These are phyloP conservation scores for Protobothrops mucrosquamatus DNA, from an alignment of 2,113 vertebrate genomes.

Conservation along the genomic window DNA sequence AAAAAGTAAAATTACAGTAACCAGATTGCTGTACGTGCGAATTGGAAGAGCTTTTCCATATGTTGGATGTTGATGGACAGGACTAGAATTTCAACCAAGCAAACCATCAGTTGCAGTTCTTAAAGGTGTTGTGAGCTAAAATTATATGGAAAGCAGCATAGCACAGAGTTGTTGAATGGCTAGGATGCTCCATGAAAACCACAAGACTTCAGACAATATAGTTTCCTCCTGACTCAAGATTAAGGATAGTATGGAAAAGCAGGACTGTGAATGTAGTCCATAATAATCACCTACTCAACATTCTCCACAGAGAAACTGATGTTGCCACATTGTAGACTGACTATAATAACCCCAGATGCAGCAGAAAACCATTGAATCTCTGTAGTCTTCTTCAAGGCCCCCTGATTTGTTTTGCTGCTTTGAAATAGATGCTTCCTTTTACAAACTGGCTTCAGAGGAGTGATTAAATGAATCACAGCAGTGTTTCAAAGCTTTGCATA, in stretches of 20 bases:
- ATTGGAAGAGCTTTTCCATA: not conserved
- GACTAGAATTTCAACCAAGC: not conserved
- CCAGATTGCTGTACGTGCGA: not conserved
- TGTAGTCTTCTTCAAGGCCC: not conserved
- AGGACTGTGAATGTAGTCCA: not conserved
- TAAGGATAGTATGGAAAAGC: not conserved
- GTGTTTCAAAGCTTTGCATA: not conserved
- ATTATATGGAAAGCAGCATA: not conserved
- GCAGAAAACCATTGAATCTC: not conserved
- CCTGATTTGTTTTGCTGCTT: not conserved
- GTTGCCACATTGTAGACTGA: not conserved
- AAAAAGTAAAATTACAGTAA: not conserved
- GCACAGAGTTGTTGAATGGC: not conserved
- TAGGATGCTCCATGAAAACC: not conserved
- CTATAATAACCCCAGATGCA: not conserved
- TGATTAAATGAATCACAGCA: too few species aligned
- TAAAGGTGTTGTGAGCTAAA: not conserved
- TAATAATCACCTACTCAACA: not conserved
- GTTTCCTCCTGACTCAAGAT: not conserved
- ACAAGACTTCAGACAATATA: not conserved
- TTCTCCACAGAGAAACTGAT: not conserved
- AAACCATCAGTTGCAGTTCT: not conserved
- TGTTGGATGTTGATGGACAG: not conserved
- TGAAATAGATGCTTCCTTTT: not conserved
- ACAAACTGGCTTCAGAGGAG: not conserved